These are phyloP conservation scores for Tinamus major DNA, from an alignment of 2,797 vertebrate species.

Conservation along the genomic window DNA sequence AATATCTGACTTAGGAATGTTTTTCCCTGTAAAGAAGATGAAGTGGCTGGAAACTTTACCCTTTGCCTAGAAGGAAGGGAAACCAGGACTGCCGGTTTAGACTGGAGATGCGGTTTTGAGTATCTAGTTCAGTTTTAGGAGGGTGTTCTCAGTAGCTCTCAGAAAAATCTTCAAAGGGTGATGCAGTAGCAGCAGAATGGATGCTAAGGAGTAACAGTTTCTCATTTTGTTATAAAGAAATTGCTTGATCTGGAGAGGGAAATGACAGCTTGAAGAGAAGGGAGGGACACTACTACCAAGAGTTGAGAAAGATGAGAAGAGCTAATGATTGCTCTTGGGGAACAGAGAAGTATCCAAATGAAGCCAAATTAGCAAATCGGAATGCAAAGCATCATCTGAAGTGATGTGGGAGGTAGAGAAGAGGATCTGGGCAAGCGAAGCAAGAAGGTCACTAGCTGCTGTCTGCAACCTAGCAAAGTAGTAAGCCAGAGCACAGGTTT, in stretches of 20 bases:
- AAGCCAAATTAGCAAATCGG: background rate
- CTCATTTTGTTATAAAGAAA: background rate
- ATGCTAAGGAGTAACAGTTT: background rate
- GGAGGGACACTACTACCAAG: background rate
- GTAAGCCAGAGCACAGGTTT: background rate
- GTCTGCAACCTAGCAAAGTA: background rate
- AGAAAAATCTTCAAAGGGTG: background rate
- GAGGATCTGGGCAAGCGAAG: background rate
- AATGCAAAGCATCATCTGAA: background rate
- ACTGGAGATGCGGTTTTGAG: background rate
- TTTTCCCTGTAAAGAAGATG: background rate
- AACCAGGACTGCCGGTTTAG: background rate
- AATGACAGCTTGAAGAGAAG: background rate
- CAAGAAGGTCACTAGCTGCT: background rate
- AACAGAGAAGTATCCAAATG: background rate
- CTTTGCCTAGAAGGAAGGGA: background rate
- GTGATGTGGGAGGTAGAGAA: background rate
- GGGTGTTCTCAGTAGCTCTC: background rate
- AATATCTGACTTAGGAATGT: fast-evolving
- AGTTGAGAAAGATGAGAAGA: background rate
- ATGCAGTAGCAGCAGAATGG: background rate
- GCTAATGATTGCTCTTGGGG: background rate
- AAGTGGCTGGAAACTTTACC: background rate
- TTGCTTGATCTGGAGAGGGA: background rate
- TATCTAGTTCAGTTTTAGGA: background rate